Evolutionary conservation across 1,140 invertebrate species (phyloP).

Genomic region (Melitaea cinxia): DNA sequence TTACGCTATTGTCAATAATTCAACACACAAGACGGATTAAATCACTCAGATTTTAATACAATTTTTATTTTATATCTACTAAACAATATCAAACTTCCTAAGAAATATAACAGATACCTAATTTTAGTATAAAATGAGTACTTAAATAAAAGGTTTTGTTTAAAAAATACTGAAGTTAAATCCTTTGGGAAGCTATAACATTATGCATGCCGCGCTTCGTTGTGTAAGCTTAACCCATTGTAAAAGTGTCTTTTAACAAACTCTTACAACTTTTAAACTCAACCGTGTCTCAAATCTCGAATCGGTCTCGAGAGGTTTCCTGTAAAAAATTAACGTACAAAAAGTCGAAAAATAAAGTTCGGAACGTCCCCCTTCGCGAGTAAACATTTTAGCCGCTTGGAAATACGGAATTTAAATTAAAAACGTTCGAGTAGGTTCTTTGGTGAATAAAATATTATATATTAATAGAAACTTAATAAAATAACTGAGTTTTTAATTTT

Average conservation of each 20-base stretch:
- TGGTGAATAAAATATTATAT: neutral
- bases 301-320: constrained; percentile 64
- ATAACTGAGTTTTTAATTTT: too few relatives aligned
- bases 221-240: constrained; percentile 74
- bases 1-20: too few relatives aligned
- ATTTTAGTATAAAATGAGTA: neutral
- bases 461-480: neutral
- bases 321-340: constrained; percentile 76
- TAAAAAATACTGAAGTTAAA: constrained; percentile 34
- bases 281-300: constrained; percentile 66
- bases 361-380: constrained; percentile 61
- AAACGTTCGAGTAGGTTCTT: constrained; percentile 25
- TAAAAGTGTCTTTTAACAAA: constrained; percentile 77
- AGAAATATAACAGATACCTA: neutral
- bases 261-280: constrained; percentile 70
- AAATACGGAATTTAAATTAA: constrained; percentile 52
- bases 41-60: too few relatives aligned
- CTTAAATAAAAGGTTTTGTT: neutral
- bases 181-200: constrained; percentile 63
- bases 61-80: too few relatives aligned
- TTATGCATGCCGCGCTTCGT: constrained; percentile 65
- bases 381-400: constrained; percentile 75
- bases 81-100: neutral
- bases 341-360: constrained; percentile 70
- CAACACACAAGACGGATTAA: too few relatives aligned